These are phyloP conservation scores for Cynopterus sphinx DNA, from an alignment of 2,797 vertebrate species.

Conservation along the genomic window DNA sequence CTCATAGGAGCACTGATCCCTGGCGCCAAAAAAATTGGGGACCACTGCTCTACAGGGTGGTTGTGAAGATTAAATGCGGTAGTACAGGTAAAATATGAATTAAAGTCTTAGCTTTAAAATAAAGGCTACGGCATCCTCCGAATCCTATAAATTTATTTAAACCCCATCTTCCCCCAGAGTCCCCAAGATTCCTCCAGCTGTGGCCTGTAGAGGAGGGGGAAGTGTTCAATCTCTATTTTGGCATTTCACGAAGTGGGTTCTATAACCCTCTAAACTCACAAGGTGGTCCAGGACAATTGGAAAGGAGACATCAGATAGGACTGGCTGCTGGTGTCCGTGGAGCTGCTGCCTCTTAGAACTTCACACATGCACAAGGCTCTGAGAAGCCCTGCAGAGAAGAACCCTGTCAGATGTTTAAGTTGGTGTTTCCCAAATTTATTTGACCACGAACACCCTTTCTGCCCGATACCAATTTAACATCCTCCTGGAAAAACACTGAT, in stretches of 20 bases:
- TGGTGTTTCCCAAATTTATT: not conserved
- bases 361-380: fast-evolving
- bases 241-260: not conserved
- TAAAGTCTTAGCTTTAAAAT: constrained; percentile 17
- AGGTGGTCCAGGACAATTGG: not conserved
- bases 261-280: not conserved
- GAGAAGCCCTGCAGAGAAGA: not conserved
- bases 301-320: not conserved
- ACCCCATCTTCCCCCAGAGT: not conserved
- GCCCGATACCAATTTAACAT: not conserved
- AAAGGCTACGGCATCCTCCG: not conserved
- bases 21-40: no score
- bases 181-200: not conserved
- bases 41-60: no score
- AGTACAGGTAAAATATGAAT: not conserved
- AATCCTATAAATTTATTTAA: not conserved
- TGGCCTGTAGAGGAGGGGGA: fast-evolving
- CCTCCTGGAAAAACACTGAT: not conserved
- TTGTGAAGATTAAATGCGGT: not conserved
- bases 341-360: not conserved
- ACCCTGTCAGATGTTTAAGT: not conserved
- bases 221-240: not conserved
- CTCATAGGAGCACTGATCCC: no score
- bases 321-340: fast-evolving
- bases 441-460: not conserved